phyloP scores from a whole-genome alignment of 1,140 invertebrate genomes.

The Heliconius eleuchia region DNA sequence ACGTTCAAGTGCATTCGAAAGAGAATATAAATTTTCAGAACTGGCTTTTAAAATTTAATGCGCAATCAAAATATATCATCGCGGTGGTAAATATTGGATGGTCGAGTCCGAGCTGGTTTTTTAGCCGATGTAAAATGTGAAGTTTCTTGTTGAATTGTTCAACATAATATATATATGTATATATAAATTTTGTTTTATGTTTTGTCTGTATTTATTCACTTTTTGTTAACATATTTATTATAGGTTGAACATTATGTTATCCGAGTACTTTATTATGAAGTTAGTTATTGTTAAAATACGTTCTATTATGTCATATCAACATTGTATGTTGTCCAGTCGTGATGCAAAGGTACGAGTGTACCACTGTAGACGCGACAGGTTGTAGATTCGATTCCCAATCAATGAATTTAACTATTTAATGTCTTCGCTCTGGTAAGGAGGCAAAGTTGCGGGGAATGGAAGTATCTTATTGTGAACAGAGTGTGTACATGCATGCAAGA shows the following conservation, averaged over 20 bases:
- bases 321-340: too few relatives aligned
- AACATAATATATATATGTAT: background rate
- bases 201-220: background rate
- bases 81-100: slow-evolving; percentile 14
- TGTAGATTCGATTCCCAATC: too few relatives aligned
- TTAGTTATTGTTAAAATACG: background rate
- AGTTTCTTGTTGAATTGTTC: background rate
- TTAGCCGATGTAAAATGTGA: slow-evolving; percentile 12
- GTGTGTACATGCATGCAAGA: too few relatives aligned
- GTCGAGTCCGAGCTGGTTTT: slow-evolving; percentile 8
- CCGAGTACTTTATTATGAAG: background rate
- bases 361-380: too few relatives aligned
- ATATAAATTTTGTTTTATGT: slow-evolving; percentile 1
- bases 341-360: too few relatives aligned
- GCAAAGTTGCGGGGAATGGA: too few relatives aligned
- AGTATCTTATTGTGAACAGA: too few relatives aligned
- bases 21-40: slow-evolving; percentile 25
- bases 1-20: slow-evolving; percentile 5
- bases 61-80: slow-evolving; percentile 22
- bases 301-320: background rate
- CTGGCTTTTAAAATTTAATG: slow-evolving; percentile 25
- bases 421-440: too few relatives aligned
- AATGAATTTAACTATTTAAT: too few relatives aligned
- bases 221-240: slow-evolving; percentile 14
- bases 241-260: background rate